Conservation (phyloP, 1,140 invertebrate genomes). For the Drosophila albomicans region DNA sequence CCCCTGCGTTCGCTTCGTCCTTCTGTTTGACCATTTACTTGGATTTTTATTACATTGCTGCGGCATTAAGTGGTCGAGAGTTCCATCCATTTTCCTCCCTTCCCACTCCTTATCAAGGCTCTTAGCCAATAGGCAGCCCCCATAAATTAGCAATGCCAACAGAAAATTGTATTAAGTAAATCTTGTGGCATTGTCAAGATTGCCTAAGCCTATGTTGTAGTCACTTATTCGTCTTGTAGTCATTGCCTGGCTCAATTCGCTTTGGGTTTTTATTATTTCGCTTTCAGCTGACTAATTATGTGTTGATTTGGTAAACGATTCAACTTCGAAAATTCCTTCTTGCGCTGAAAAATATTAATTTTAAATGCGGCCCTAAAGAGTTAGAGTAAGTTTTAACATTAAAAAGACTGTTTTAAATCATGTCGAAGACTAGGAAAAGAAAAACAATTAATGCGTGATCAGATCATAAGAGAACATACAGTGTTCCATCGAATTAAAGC, state of each 20-base stretch:
- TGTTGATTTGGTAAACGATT: slow-evolving; percentile 43
- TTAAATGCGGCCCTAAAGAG: no score
- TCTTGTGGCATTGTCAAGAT: slow-evolving; percentile 54
- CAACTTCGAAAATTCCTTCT: background rate
- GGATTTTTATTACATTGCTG: slow-evolving; percentile 76
- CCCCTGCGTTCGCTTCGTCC: slow-evolving; percentile 9
- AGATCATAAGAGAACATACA: no score
- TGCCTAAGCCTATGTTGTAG: slow-evolving; percentile 14
- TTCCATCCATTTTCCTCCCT: slow-evolving; percentile 24
- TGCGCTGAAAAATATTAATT: no score
- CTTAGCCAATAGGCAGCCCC: slow-evolving; percentile 18
- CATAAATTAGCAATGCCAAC: slow-evolving; percentile 69
- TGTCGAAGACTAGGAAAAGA: no score
- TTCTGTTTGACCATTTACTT: slow-evolving; percentile 47
- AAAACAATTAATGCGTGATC: no score
- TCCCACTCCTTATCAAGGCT: background rate
- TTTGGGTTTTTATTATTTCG: slow-evolving; percentile 26
- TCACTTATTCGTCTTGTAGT: background rate
- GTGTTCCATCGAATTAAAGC: no score
- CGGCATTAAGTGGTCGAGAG: slow-evolving; percentile 71
- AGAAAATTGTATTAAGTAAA: slow-evolving; percentile 71
- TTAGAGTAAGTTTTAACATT: no score
- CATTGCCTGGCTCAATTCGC: background rate
- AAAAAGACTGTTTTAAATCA: no score
- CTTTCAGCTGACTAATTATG: slow-evolving; percentile 39